Evolutionary conservation across 2,113 vertebrate genomes (phyloP).

Genomic region (Eudyptes chrysolophus): DNA sequence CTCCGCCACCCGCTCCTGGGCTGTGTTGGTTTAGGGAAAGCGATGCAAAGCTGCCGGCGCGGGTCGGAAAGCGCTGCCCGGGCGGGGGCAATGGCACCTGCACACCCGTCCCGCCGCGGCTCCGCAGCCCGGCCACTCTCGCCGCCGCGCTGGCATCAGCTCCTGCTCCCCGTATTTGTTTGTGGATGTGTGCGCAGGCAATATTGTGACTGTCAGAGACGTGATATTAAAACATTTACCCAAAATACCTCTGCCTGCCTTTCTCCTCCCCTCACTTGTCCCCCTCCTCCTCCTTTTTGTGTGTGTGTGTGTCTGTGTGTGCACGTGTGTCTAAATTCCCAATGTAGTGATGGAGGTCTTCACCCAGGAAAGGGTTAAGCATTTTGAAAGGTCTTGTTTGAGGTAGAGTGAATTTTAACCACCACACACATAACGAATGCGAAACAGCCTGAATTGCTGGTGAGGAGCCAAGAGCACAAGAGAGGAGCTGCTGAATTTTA

Average conservation of each 20-base stretch:
- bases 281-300: background rate
- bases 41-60: background rate
- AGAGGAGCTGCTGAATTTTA: conserved; percentile 93
- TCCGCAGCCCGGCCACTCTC: background rate
- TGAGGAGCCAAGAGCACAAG: conserved; percentile 82
- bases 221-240: background rate
- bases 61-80: background rate
- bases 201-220: background rate
- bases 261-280: background rate
- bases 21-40: background rate
- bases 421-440: conserved; percentile 80
- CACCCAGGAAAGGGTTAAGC: conserved; percentile 57
- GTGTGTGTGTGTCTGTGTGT: too few species aligned
- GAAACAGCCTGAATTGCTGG: conserved; percentile 80
- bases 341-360: background rate
- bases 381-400: conserved; percentile 52
- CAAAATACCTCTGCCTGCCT: conserved; percentile 10
- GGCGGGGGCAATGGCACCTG: background rate
- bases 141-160: background rate
- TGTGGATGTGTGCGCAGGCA: background rate
- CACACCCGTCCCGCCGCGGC: background rate
- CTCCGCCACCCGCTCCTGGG: background rate
- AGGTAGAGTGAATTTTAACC: conserved; percentile 79
- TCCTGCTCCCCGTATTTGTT: background rate
- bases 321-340: background rate